Conservation (phyloP, 2,797 vertebrate species). For the Sandelia bainsii region DNA sequence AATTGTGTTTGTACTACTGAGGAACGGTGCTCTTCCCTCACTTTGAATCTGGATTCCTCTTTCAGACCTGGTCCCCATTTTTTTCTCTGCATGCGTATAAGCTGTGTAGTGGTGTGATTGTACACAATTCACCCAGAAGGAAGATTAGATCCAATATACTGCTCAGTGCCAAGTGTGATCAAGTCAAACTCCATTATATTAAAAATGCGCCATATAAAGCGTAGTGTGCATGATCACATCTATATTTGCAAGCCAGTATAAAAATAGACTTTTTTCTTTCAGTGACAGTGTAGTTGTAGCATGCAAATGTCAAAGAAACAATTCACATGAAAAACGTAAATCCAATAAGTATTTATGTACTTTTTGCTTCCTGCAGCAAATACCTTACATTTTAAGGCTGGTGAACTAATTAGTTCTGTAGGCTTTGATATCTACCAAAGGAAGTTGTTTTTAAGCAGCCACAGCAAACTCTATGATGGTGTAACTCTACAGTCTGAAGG, state of each 20-base stretch:
- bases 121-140: background rate
- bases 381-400: conserved; percentile 14
- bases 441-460: conserved; percentile 41
- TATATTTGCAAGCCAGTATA: background rate
- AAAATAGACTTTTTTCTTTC: background rate
- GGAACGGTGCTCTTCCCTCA: conserved; percentile 39
- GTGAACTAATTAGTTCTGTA: conserved; percentile 54
- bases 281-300: background rate
- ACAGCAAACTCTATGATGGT: conserved; percentile 59
- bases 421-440: conserved; percentile 48
- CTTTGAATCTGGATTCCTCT: conserved; percentile 30
- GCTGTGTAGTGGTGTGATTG: background rate
- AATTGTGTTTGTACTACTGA: conserved; percentile 43
- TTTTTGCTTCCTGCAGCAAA: conserved; percentile 43
- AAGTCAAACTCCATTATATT: conserved; percentile 12
- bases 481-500: conserved; percentile 30
- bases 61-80: background rate
- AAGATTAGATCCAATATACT: conserved; percentile 8
- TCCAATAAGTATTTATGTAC: conserved; percentile 12
- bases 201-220: conserved; percentile 13
- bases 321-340: conserved; percentile 38
- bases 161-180: background rate
- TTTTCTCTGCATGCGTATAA: background rate
- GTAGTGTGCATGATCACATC: background rate
- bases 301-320: conserved; percentile 22